Evolutionary conservation across 2,113 vertebrate species (phyloP).

Genomic region (Prunella fulvescens): DNA sequence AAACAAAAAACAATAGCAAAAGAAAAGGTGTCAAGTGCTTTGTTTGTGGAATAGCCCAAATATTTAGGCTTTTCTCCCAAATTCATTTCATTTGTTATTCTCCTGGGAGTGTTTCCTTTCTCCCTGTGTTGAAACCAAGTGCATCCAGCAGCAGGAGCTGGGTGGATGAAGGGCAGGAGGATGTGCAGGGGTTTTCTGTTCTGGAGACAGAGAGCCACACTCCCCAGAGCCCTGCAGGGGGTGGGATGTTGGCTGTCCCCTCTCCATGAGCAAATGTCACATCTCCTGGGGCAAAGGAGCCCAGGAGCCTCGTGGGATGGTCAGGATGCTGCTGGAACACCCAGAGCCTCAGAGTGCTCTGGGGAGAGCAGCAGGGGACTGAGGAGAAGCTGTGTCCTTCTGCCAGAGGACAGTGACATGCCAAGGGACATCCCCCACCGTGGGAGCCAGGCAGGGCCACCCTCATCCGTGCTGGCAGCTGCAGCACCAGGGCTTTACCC

Average conservation of each 20-base stretch:
- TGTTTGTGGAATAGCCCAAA: not conserved
- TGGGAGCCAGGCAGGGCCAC: not conserved
- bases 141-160: accelerated
- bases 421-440: not conserved
- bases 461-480: accelerated
- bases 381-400: not conserved
- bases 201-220: not conserved
- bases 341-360: accelerated
- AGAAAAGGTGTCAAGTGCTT: not conserved
- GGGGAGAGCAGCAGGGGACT: accelerated
- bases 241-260: not conserved
- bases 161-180: accelerated
- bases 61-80: not conserved
- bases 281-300: not conserved
- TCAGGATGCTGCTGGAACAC: not conserved
- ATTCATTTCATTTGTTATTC: not conserved
- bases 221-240: accelerated
- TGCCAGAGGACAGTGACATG: not conserved
- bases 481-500: not conserved
- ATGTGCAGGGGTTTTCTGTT: not conserved
- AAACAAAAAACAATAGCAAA: no score
- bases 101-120: not conserved
- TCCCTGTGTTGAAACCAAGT: not conserved
- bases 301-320: accelerated
- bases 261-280: no score